A percentile compares a stretch with the other conserved stretches of the same genome.
phyloP scores from a whole-genome alignment of 2,888 invertebrate genomes.

The Aproaerema taeniolella region DNA sequence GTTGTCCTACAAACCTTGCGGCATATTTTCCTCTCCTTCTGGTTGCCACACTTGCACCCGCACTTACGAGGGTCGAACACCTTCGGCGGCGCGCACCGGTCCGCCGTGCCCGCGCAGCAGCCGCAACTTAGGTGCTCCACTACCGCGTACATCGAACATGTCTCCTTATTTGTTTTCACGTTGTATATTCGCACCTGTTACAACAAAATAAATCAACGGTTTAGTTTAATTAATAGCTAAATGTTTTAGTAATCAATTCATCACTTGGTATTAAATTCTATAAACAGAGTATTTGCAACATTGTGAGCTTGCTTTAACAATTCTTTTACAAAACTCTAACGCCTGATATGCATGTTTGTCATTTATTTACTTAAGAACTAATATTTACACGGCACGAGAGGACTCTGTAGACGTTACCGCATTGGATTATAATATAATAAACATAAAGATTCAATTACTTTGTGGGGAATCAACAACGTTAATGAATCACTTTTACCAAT shows the following conservation, averaged over 20 bases:
- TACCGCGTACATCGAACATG: slow-evolving; percentile 52
- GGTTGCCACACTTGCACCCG: slow-evolving; percentile 67
- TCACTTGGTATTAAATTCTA: not conserved
- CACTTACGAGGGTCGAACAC: slow-evolving; percentile 72
- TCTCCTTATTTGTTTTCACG: slow-evolving; percentile 54
- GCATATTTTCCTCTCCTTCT: slow-evolving; percentile 55
- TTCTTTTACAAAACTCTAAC: not conserved
- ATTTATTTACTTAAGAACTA: not conserved
- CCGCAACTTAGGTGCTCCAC: slow-evolving; percentile 60
- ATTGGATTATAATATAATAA: no score
- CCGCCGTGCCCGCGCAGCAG: slow-evolving; percentile 47
- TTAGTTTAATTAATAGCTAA: not conserved
- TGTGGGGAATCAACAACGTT: no score
- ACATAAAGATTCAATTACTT: no score
- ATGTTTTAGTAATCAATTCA: not conserved
- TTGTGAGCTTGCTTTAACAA: no score
- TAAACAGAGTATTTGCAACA: not conserved
- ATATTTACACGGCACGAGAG: no score
- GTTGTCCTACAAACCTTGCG: slow-evolving; percentile 71
- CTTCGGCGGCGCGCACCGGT: slow-evolving; percentile 44
- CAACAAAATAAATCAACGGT: slow-evolving; percentile 17
- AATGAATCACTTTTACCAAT: no score
- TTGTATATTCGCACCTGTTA: slow-evolving; percentile 60
- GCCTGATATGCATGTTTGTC: not conserved
- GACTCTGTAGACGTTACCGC: no score